Conservation (phyloP, 2,797 vertebrate species). For the Lepus oiostolus region DNA sequence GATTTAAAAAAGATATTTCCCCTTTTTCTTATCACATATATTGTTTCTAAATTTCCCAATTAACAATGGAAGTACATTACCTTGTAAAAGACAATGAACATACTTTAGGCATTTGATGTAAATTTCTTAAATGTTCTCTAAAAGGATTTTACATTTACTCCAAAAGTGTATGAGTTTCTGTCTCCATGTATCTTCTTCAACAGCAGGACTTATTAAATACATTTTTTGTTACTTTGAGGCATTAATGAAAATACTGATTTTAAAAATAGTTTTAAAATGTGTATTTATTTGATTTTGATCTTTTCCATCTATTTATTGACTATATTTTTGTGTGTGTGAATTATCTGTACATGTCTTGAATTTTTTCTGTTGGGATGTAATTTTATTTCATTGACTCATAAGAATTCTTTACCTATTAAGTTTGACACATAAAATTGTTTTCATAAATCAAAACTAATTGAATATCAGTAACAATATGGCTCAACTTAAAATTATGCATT, state of each 20-base stretch:
- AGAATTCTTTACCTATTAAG: constrained; percentile 50
- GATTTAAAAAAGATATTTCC: constrained; percentile 15
- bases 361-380: not conserved
- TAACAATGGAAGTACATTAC: not conserved
- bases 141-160: not conserved
- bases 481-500: not conserved
- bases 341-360: not conserved
- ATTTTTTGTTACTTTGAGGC: not conserved
- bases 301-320: not conserved
- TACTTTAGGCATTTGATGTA: not conserved
- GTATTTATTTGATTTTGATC: constrained; percentile 38
- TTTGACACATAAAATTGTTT: not conserved
- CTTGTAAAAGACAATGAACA: not conserved
- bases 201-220: not conserved
- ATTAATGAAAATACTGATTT: not conserved
- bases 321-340: not conserved
- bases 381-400: constrained; percentile 63
- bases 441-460: constrained; percentile 19
- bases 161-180: not conserved
- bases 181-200: not conserved
- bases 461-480: not conserved
- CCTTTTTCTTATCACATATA: not conserved
- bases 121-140: constrained; percentile 15
- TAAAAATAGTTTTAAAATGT: not conserved
- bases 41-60: constrained; percentile 28